Evolutionary conservation across 2,113 vertebrate species (phyloP), one percentile per base, ranked within the genome.

Genomic region (Hirundichthys speculiger): DNA sequence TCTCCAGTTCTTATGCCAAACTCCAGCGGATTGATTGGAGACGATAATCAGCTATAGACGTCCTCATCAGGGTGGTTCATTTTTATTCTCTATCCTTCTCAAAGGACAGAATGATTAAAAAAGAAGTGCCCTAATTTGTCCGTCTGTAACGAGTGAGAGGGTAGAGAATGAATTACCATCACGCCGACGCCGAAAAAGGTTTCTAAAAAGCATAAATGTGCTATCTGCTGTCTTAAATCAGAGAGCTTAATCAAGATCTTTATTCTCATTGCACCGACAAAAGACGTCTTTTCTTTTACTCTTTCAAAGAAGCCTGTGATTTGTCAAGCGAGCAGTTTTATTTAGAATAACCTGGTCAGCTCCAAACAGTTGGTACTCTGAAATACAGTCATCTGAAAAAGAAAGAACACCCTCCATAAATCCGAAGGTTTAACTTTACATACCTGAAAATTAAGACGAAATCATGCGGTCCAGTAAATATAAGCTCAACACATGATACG

Each of bases 171-270:
- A 84, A 82, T 86, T 83, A 85, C 73, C 82, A 84, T 67, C 72
- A 51, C 66, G 64, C 64, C 79, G 70, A 75, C 67, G 47, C 19
- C 52, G 45, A 68, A 80, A 73, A 55, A 50, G 47, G 73, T 70
- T 62, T 64, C 85, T 50, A n/a, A 57, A 82, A 82, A 69, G 60
- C 65, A 66, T 58, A 82, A 82, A 82, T 76, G 84, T 68, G 76
- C 69, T 83, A 83, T 89, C 78, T 85, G 78, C 69, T 79, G 82
- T 79, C 79, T 86, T 75, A 80, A 90, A 86, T 82, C 75, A 83
- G 79, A 73, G 56, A 75, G 79, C 71, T 79, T 89, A 88, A 90
- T 90, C 85, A 89, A 77, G 80, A 84, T 69, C 74, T 77, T 61
- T 48, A 48, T 64, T 77, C 76, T 82, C 62, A 77, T 83, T 85